Percentiles rank a stretch among this genome's conserved stretches.
phyloP scores from a whole-genome alignment of 2,888 invertebrate species.

The Chironomus riparius region DNA sequence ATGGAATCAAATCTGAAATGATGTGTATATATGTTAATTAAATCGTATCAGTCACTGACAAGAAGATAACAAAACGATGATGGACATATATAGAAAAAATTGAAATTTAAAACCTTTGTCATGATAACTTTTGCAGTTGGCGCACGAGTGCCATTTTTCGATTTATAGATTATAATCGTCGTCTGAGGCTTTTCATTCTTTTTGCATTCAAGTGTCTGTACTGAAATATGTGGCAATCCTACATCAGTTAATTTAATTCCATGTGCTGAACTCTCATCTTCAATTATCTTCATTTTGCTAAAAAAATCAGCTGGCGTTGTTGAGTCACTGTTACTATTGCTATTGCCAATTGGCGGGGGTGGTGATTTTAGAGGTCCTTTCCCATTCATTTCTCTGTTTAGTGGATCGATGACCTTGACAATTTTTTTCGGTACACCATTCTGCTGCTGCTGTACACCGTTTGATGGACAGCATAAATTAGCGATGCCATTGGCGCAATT shows the following conservation, averaged over 20 bases:
- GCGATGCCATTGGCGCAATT: conserved; percentile 18
- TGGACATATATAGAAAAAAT: neutral
- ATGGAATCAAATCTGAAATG: neutral
- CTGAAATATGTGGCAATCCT: conserved; percentile 22
- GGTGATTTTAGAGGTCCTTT: neutral
- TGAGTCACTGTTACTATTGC: conserved; percentile 5
- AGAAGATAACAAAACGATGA: neutral
- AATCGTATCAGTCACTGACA: neutral
- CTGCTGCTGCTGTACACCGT: neutral
- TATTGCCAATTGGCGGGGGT: neutral
- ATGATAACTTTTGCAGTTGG: conserved; percentile 25
- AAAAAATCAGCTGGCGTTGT: neutral
- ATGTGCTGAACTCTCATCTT: conserved; percentile 16
- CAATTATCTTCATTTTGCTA: conserved; percentile 13
- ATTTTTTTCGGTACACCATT: conserved; percentile 13
- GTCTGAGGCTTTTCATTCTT: conserved; percentile 22
- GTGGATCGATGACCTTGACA: conserved; percentile 13
- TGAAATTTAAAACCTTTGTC: conserved; percentile 11
- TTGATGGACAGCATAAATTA: conserved; percentile 17
- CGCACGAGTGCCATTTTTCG: conserved; percentile 24
- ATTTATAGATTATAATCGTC: conserved; percentile 23
- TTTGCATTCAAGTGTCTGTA: conserved; percentile 20
- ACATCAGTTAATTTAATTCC: conserved; percentile 21
- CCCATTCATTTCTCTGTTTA: neutral
- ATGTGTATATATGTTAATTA: neutral